Evolutionary conservation across 2,113 vertebrate genomes (phyloP).

Genomic region (Erythrocercus mccallii): DNA sequence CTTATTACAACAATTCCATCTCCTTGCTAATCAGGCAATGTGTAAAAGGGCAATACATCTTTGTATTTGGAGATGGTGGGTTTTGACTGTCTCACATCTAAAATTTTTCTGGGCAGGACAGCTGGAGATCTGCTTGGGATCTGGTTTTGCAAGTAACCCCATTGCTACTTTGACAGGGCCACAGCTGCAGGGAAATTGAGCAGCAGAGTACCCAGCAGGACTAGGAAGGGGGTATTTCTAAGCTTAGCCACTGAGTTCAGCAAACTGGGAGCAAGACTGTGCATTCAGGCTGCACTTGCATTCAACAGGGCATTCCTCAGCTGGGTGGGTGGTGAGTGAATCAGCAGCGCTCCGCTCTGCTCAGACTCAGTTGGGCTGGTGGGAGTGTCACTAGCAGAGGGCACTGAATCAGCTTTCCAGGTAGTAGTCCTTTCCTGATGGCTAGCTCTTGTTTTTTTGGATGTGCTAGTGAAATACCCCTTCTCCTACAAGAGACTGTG

Average conservation of each 20-base stretch:
- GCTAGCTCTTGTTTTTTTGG: not conserved
- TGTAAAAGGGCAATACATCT: not conserved
- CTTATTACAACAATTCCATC: not conserved
- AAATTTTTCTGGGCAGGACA: not conserved
- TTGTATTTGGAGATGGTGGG: not conserved
- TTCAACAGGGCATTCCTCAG: not conserved
- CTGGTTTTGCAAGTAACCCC: not conserved
- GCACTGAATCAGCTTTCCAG: not conserved
- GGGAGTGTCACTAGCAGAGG: not conserved
- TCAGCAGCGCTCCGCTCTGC: not conserved
- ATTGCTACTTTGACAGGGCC: not conserved
- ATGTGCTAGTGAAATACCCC: not conserved
- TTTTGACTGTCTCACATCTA: not conserved
- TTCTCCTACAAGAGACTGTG: not conserved
- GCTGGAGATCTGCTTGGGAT: not conserved
- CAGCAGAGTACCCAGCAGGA: not conserved
- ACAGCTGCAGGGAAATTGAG: not conserved
- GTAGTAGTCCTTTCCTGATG: not conserved
- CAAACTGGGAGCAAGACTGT: fast-evolving
- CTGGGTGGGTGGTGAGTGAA: fast-evolving
- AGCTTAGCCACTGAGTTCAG: not conserved
- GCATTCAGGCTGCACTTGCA: not conserved
- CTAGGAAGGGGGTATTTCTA: not conserved
- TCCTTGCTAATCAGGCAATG: not conserved
- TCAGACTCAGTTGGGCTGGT: not conserved